phyloP scores from a whole-genome alignment of 2,888 invertebrate genomes.

The Scaptomyza flava region DNA sequence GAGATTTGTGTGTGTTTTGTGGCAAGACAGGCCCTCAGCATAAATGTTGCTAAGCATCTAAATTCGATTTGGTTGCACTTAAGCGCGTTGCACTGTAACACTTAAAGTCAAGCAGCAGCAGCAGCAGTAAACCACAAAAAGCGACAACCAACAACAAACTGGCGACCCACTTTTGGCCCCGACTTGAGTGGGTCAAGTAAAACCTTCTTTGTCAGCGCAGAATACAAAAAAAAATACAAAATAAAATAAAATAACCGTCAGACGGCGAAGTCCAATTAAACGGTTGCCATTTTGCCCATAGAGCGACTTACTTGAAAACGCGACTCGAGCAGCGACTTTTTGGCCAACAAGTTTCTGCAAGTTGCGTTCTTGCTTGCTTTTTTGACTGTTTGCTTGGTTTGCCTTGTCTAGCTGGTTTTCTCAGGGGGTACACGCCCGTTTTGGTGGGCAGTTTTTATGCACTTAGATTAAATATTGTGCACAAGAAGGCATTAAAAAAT shows the following conservation, averaged over 20 bases:
- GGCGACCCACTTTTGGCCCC: slow-evolving; percentile 62
- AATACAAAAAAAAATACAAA: slow-evolving; percentile 45
- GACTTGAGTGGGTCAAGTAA: slow-evolving; percentile 76
- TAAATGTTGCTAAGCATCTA: slow-evolving; percentile 63
- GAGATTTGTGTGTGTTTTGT: slow-evolving; percentile 2
- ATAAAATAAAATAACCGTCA: slow-evolving; percentile 19
- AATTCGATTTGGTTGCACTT: slow-evolving; percentile 75
- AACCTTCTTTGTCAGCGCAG: slow-evolving; percentile 74
- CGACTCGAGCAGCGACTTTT: slow-evolving; percentile 30
- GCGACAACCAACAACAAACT: slow-evolving; percentile 19
- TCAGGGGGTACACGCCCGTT: neutral
- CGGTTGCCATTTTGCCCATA: slow-evolving; percentile 62
- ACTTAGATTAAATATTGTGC: neutral
- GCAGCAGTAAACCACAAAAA: slow-evolving; percentile 9
- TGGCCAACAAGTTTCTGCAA: slow-evolving; percentile 53
- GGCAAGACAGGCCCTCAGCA: slow-evolving; percentile 27
- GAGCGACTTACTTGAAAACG: slow-evolving; percentile 54
- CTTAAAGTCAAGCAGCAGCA: slow-evolving; percentile 20
- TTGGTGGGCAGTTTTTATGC: slow-evolving; percentile 5
- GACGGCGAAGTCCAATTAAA: slow-evolving; percentile 67
- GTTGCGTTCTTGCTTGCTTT: slow-evolving; percentile 16
- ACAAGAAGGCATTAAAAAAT: too few relatives aligned
- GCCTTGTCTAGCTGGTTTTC: neutral
- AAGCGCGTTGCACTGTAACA: slow-evolving; percentile 46
- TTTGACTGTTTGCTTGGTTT: slow-evolving; percentile 37